phyloP scores from a whole-genome alignment of 2,113 vertebrate genomes.

The Pagrus major region DNA sequence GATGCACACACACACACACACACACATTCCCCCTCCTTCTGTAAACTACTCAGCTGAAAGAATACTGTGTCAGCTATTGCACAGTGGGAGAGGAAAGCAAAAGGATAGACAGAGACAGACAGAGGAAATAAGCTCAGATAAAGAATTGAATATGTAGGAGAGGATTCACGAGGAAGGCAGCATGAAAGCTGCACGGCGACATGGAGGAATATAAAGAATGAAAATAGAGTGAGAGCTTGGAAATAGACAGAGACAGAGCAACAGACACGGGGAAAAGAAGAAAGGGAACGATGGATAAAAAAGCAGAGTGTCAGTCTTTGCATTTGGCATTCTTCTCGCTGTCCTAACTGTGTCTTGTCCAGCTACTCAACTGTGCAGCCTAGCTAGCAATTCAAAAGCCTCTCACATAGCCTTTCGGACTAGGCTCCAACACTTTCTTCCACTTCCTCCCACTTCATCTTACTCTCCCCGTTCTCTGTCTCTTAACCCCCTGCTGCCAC shows the following conservation, averaged over 20 bases:
- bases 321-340: slow-evolving; percentile 72
- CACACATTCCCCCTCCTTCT: slow-evolving; percentile 6
- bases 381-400: slow-evolving; percentile 58
- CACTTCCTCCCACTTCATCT: slow-evolving; percentile 46
- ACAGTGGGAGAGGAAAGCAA: slow-evolving; percentile 37
- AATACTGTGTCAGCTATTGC: slow-evolving; percentile 60
- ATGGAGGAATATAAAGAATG: slow-evolving; percentile 61
- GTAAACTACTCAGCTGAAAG: slow-evolving; percentile 58
- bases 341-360: slow-evolving; percentile 64
- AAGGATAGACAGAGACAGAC: slow-evolving; percentile 32
- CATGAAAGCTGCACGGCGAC: slow-evolving; percentile 56
- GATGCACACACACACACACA: slow-evolving; percentile 2
- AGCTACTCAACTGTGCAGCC: slow-evolving; percentile 69
- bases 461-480: slow-evolving; percentile 27
- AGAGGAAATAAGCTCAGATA: slow-evolving; percentile 60
- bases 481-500: slow-evolving; percentile 37
- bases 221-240: slow-evolving; percentile 52
- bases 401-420: slow-evolving; percentile 61
- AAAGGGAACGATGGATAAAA: slow-evolving; percentile 35
- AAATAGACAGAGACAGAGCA: slow-evolving; percentile 43
- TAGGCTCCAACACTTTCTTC: slow-evolving; percentile 36
- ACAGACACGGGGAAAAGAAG: slow-evolving; percentile 33
- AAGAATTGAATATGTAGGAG: slow-evolving; percentile 69
- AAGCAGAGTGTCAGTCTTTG: slow-evolving; percentile 45
- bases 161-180: slow-evolving; percentile 55